phyloP scores from a whole-genome alignment of 2,113 vertebrate genomes.

The Trogon melanurus region DNA sequence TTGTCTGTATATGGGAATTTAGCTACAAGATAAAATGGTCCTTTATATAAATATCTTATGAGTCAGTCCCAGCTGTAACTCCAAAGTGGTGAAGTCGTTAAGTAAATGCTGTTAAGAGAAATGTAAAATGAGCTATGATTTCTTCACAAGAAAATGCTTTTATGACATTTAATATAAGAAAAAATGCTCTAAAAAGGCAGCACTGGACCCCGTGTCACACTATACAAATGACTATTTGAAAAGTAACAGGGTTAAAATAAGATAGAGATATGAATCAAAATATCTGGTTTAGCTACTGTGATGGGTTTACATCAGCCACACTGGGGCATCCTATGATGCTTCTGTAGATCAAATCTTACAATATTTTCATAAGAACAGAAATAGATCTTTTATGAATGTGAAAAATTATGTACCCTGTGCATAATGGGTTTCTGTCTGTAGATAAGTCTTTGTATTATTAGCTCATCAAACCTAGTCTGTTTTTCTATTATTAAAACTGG shows the following conservation, averaged over 20 bases:
- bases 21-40: slow-evolving; percentile 67
- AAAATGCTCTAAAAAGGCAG: not conserved
- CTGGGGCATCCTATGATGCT: not conserved
- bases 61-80: slow-evolving; percentile 72
- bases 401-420: not conserved
- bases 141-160: slow-evolving; percentile 68
- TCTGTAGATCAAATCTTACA: not conserved
- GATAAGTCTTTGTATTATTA: slow-evolving; percentile 48
- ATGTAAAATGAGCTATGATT: slow-evolving; percentile 56
- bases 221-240: slow-evolving; percentile 10
- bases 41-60: slow-evolving; percentile 73
- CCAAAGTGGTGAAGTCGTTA: slow-evolving; percentile 55
- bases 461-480: not conserved
- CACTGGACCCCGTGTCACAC: not conserved
- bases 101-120: slow-evolving; percentile 66
- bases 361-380: slow-evolving; percentile 17
- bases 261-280: not conserved
- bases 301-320: slow-evolving; percentile 6
- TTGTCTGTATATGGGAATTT: slow-evolving; percentile 68
- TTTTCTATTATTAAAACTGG: slow-evolving; percentile 25
- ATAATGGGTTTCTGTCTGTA: slow-evolving; percentile 30
- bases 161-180: slow-evolving; percentile 30
- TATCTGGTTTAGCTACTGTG: not conserved
- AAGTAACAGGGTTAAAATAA: slow-evolving; percentile 24
- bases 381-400: not conserved